A percentile compares a stretch with the other conserved stretches of the same genome.
These are phyloP conservation scores for Galendromus occidentalis DNA, from an alignment of 1,140 invertebrate species.

Conservation along the genomic window DNA sequence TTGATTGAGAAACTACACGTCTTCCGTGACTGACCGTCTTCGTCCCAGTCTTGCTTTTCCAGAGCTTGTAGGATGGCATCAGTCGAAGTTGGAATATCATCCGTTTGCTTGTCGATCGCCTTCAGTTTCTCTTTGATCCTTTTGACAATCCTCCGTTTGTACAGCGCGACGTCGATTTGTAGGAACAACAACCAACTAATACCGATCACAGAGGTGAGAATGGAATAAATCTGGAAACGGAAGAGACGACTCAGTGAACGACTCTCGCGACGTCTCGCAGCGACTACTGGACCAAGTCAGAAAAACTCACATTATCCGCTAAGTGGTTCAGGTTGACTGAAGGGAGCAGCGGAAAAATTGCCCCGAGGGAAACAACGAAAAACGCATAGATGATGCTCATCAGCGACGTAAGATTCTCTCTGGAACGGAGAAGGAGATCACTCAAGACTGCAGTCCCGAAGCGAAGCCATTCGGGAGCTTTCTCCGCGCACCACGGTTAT, in stretches of 20 bases:
- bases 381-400: constrained; percentile 36
- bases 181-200: constrained; percentile 19
- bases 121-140: constrained; percentile 13
- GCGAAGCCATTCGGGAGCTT: too few species aligned
- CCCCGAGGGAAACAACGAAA: constrained; percentile 39
- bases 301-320: constrained; percentile 30
- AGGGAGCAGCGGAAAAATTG: constrained; percentile 35
- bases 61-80: constrained; percentile 10
- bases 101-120: not conserved
- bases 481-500: too few species aligned
- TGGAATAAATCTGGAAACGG: not conserved
- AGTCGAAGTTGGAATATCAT: constrained; percentile 13
- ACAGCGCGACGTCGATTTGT: constrained; percentile 19
- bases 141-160: constrained; percentile 16
- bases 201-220: constrained; percentile 12
- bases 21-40: not conserved
- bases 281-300: too few species aligned
- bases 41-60: not conserved
- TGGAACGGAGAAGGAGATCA: not conserved
- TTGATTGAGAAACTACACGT: not conserved
- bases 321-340: constrained; percentile 34
- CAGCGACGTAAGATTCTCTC: constrained; percentile 13
- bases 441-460: too few species aligned
- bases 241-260: too few species aligned
- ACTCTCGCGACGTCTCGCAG: too few species aligned